phyloP scores from a whole-genome alignment of 2,888 invertebrate genomes.

The Phoronis australis region DNA sequence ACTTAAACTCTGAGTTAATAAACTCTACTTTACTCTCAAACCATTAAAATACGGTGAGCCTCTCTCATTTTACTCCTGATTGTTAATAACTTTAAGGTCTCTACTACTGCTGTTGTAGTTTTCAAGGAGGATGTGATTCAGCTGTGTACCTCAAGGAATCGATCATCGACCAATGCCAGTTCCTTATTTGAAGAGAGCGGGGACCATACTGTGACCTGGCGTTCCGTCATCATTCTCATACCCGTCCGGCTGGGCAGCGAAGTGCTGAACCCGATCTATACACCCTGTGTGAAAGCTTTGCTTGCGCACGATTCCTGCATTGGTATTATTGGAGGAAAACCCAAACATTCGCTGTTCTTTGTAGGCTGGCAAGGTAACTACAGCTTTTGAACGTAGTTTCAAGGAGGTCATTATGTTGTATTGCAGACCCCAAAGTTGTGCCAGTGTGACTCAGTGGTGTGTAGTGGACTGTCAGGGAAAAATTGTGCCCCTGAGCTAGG shows the following conservation, averaged over 20 bases:
- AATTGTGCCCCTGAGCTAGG: no score
- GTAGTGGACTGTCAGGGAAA: no score
- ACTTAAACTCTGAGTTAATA: no score
- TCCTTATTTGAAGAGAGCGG: not conserved
- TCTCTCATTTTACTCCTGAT: no score
- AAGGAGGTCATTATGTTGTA: no score
- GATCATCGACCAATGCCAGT: slow-evolving; percentile 16
- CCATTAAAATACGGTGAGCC: no score
- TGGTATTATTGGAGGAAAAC: slow-evolving; percentile 88
- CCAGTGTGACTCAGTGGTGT: no score
- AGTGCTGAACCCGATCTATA: slow-evolving; percentile 77
- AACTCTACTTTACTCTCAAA: no score
- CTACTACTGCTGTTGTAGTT: slow-evolving; percentile 59
- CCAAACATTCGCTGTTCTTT: slow-evolving; percentile 89
- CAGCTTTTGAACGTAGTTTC: not conserved
- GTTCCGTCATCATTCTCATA: slow-evolving; percentile 68
- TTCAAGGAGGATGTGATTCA: slow-evolving; percentile 73
- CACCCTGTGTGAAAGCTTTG: slow-evolving; percentile 73
- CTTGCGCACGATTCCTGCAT: slow-evolving; percentile 77
- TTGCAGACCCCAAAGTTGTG: no score
- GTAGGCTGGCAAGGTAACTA: slow-evolving; percentile 75
- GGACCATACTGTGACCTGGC: not conserved
- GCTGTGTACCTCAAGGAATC: slow-evolving; percentile 35
- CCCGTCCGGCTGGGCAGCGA: slow-evolving; percentile 84
- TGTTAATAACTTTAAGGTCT: no score